Evolutionary conservation across 2,888 invertebrate species (phyloP).

Genomic region (Sarcophaga rosellei): DNA sequence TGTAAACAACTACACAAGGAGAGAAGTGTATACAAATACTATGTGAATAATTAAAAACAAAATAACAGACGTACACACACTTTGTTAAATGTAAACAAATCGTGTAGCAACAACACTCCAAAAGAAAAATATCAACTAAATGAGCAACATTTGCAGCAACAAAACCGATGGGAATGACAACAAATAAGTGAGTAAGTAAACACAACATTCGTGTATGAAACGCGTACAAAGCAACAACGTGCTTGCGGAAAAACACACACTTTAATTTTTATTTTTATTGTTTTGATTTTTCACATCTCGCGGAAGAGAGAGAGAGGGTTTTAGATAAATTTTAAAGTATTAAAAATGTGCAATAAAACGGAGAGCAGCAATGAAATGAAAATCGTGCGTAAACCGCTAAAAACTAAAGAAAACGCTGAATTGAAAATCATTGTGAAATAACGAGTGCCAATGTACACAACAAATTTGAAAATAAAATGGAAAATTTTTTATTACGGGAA

Average conservation of each 20-base stretch:
- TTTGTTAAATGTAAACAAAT: conserved; percentile 11
- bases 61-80: conserved; percentile 31
- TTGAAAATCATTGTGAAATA: conserved; percentile 60
- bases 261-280: background rate
- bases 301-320: conserved; percentile 29
- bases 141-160: conserved; percentile 38
- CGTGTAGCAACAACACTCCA: background rate
- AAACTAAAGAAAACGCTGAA: conserved; percentile 42
- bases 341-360: background rate
- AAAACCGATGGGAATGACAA: conserved; percentile 34
- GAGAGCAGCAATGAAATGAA: conserved; percentile 25
- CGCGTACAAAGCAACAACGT: conserved; percentile 61
- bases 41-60: too few species aligned
- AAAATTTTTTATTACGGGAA: background rate
- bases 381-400: conserved; percentile 64
- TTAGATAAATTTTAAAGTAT: conserved; percentile 13
- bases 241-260: conserved; percentile 50
- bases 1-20: conserved; percentile 44
- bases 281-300: too few species aligned
- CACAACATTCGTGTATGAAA: conserved; percentile 48
- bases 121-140: conserved; percentile 6
- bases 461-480: conserved; percentile 36
- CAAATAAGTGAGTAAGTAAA: conserved; percentile 24
- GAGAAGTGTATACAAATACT: background rate
- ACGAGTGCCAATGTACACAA: conserved; percentile 58